phyloP scores from a whole-genome alignment of 2,888 invertebrate genomes.

The Platypus cylindrus region DNA sequence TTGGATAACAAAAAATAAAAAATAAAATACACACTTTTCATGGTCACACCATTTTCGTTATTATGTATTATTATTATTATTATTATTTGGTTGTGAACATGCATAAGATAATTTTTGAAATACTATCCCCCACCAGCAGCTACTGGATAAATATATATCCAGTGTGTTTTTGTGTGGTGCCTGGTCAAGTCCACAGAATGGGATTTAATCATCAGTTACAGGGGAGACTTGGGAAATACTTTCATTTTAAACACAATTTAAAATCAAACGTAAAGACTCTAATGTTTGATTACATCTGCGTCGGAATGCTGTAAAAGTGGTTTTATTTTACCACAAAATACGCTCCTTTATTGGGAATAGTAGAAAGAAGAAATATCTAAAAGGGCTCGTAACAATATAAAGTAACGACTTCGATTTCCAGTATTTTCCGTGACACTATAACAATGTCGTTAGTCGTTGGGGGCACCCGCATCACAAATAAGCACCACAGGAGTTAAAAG shows the following conservation, averaged over 20 bases:
- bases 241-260: no score
- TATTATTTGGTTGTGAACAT: conserved; percentile 19
- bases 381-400: conserved; percentile 17
- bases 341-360: conserved; percentile 16
- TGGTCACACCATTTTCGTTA: conserved; percentile 8
- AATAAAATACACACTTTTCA: conserved; percentile 29
- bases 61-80: no score
- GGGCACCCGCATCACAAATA: conserved; percentile 28
- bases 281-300: no score
- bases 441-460: conserved; percentile 27
- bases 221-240: no score
- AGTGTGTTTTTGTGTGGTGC: not conserved
- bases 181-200: not conserved
- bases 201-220: no score
- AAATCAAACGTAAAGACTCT: no score
- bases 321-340: no score
- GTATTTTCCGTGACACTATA: conserved; percentile 18
- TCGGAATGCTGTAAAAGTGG: no score
- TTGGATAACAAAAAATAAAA: no score
- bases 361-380: conserved; percentile 14
- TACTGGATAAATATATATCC: not conserved
- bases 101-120: conserved; percentile 20
- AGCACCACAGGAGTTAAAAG: conserved; percentile 12
- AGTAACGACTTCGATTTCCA: conserved; percentile 17
- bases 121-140: conserved; percentile 14